Conservation (phyloP, 2,888 invertebrate species). For the Chrysomela aeneicollis region DNA sequence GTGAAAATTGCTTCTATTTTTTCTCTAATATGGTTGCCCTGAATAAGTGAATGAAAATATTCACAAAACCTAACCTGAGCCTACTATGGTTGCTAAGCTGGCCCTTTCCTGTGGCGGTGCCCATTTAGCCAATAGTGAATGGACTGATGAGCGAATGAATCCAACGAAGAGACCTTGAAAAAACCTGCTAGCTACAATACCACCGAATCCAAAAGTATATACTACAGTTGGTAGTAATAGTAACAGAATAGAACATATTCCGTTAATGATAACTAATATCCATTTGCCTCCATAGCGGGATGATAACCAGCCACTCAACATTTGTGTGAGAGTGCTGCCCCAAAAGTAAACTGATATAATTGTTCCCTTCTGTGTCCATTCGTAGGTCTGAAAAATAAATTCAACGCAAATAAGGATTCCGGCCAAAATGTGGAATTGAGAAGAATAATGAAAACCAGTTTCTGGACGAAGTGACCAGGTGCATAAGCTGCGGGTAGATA, state of each 20-base stretch:
- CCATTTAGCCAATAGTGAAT: slow-evolving; percentile 81
- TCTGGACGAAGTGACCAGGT: too few species aligned
- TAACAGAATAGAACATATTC: slow-evolving; percentile 70
- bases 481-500: too few species aligned
- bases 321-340: slow-evolving; percentile 81
- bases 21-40: too few species aligned
- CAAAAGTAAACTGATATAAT: slow-evolving; percentile 81
- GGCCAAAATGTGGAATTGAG: too few species aligned
- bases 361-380: slow-evolving; percentile 66
- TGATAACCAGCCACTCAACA: slow-evolving; percentile 76
- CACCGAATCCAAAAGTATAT: slow-evolving; percentile 67
- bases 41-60: too few species aligned
- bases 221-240: slow-evolving; percentile 75
- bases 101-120: slow-evolving; percentile 75
- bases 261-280: slow-evolving; percentile 68
- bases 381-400: slow-evolving; percentile 42
- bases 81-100: slow-evolving; percentile 70
- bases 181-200: slow-evolving; percentile 72
- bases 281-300: slow-evolving; percentile 78
- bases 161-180: slow-evolving; percentile 80
- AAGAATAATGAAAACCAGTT: too few species aligned
- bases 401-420: neutral
- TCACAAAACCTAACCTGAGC: slow-evolving; percentile 62
- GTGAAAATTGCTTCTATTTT: too few species aligned
- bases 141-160: slow-evolving; percentile 74